phyloP scores from a whole-genome alignment of 2,888 invertebrate genomes.

The Linnaemya tessellans region DNA sequence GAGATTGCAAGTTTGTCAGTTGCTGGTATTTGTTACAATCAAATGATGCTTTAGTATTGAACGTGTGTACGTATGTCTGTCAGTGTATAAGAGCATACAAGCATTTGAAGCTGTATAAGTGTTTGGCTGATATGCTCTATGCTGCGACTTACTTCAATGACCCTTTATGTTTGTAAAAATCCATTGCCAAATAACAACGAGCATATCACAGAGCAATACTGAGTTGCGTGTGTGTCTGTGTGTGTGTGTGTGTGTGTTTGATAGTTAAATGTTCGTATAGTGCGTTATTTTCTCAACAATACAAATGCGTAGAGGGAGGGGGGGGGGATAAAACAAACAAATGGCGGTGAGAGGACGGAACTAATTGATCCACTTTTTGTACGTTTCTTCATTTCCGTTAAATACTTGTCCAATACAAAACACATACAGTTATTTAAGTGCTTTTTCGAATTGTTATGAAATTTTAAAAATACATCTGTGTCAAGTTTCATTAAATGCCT shows the following conservation, averaged over 20 bases:
- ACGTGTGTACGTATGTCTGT: neutral
- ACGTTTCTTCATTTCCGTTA: neutral
- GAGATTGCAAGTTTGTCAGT: slow-evolving; percentile 13
- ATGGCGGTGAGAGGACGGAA: slow-evolving; percentile 47
- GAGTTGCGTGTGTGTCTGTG: neutral
- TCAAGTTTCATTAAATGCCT: slow-evolving; percentile 17
- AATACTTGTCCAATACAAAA: neutral
- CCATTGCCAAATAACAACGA: slow-evolving; percentile 41
- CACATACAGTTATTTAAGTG: slow-evolving; percentile 25
- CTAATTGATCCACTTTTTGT: slow-evolving; percentile 60
- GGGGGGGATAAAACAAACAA: slow-evolving; percentile 43
- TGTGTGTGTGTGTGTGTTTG: neutral
- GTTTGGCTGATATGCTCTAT: slow-evolving; percentile 57
- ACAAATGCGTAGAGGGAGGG: neutral
- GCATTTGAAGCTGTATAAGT: slow-evolving; percentile 1
- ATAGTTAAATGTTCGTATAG: slow-evolving; percentile 15
- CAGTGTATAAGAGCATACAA: neutral
- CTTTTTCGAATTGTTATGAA: slow-evolving; percentile 49
- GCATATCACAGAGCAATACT: neutral
- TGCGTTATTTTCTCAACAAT: slow-evolving; percentile 22
- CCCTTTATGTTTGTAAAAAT: slow-evolving; percentile 63
- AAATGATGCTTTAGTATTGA: neutral
- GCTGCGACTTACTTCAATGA: slow-evolving; percentile 67
- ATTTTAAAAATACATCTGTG: slow-evolving; percentile 49
- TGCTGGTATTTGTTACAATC: slow-evolving; percentile 8